Conservation (phyloP, 2,888 invertebrate species). For the Tipula unca region DNA sequence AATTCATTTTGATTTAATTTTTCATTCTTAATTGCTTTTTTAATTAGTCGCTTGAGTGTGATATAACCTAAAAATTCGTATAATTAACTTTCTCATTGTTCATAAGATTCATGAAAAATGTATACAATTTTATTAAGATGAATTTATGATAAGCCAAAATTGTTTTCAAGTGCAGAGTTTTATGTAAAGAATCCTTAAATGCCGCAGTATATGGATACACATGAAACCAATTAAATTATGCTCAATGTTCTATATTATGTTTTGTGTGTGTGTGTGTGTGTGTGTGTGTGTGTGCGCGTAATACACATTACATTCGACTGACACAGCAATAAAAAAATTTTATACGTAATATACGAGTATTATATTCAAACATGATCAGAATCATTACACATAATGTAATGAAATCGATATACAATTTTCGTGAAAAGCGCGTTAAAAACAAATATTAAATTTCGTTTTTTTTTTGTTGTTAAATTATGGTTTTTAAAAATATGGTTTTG, state of each 20-base stretch:
- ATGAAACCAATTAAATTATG: not conserved
- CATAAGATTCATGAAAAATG: not conserved
- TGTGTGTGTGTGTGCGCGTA: not conserved
- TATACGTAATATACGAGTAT: not conserved
- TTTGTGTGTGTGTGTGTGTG: not conserved
- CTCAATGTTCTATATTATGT: not conserved
- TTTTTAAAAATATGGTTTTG: not conserved
- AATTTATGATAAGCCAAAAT: not conserved
- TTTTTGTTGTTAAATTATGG: not conserved
- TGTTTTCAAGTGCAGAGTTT: not conserved
- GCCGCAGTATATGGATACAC: not conserved
- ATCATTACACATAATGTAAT: not conserved
- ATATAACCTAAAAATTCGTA: not conserved
- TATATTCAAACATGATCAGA: not conserved
- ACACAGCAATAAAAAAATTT: not conserved
- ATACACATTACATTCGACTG: not conserved
- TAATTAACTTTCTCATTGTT: not conserved
- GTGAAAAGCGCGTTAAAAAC: not conserved
- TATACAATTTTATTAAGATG: not conserved
- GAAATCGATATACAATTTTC: not conserved
- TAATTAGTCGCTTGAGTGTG: conserved; percentile 8
- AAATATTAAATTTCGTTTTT: not conserved
- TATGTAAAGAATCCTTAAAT: not conserved
- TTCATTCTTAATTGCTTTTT: not conserved
- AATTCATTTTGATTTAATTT: not conserved